Conservation (phyloP, 1,140 invertebrate species). For the Batillaria attramentaria region DNA sequence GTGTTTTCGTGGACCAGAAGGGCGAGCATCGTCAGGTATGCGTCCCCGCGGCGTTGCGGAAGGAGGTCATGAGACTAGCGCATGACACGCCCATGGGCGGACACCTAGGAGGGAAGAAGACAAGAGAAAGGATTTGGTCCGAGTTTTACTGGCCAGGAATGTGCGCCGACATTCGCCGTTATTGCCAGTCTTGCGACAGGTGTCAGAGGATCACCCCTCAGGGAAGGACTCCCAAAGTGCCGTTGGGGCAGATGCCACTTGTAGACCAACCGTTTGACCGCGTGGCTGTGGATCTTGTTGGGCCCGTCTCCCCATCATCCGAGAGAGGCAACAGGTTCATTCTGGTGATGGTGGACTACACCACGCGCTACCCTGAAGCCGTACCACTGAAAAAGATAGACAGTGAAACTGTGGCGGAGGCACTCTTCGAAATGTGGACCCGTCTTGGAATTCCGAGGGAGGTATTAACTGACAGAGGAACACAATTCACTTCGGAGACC, state of each 20-base stretch:
- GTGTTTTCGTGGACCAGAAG: no score
- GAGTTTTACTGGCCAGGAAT: constrained; percentile 39
- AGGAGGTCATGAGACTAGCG: no score
- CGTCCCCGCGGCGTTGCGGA: no score
- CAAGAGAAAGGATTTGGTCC: constrained; percentile 7
- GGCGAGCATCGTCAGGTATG: no score
- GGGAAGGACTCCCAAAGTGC: constrained; percentile 28
- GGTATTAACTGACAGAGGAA: constrained; percentile 39
- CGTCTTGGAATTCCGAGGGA: constrained; percentile 69
- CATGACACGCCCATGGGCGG: constrained; percentile 30
- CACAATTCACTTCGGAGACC: constrained; percentile 33
- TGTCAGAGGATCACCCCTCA: constrained; percentile 32
- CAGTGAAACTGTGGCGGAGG: constrained; percentile 41
- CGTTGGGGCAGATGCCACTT: constrained; percentile 33
- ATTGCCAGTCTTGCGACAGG: constrained; percentile 30
- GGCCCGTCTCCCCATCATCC: constrained; percentile 35
- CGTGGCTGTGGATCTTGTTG: constrained; percentile 46
- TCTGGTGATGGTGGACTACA: constrained; percentile 43
- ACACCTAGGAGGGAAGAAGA: constrained; percentile 23
- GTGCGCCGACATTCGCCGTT: constrained; percentile 12
- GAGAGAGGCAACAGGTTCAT: constrained; percentile 45
- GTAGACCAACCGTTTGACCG: constrained; percentile 46
- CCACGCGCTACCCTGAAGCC: constrained; percentile 38
- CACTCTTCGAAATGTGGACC: constrained; percentile 56
- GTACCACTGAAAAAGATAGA: constrained; percentile 35